phyloP scores from a whole-genome alignment of 2,113 vertebrate species.

The Columbina picui region DNA sequence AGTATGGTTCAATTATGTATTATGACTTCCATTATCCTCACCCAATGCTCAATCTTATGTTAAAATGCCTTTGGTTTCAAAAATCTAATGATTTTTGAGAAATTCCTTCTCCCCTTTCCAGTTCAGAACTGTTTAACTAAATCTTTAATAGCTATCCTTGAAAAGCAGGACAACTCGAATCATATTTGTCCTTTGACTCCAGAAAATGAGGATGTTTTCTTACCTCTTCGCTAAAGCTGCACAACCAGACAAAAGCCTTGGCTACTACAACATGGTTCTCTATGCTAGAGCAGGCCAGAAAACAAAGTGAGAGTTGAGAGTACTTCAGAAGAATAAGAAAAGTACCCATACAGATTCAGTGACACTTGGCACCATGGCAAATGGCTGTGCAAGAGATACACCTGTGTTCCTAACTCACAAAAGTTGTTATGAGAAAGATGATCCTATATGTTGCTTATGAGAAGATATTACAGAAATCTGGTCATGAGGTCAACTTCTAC shows the following conservation, averaged over 20 bases:
- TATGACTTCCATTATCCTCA: neutral
- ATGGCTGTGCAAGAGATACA: neutral
- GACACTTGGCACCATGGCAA: neutral
- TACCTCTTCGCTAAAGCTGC: neutral
- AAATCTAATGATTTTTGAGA: neutral
- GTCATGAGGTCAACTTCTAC: neutral
- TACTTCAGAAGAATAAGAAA: neutral
- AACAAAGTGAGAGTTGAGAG: neutral
- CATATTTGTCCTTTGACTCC: neutral
- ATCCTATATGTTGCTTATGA: fast-evolving
- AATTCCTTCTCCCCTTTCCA: neutral
- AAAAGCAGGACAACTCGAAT: neutral
- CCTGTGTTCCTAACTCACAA: neutral
- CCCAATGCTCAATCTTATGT: neutral
- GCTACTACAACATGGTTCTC: neutral
- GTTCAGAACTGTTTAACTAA: neutral
- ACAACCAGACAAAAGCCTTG: neutral
- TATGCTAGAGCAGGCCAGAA: neutral
- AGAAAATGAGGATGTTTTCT: neutral
- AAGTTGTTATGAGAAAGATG: neutral
- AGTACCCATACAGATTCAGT: neutral
- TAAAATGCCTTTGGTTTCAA: constrained; percentile 6
- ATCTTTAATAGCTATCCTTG: neutral
- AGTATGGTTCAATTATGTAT: neutral
- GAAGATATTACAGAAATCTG: neutral